These are phyloP conservation scores for Cantharis nigra DNA, from an alignment of 2,888 invertebrate species.

Conservation along the genomic window DNA sequence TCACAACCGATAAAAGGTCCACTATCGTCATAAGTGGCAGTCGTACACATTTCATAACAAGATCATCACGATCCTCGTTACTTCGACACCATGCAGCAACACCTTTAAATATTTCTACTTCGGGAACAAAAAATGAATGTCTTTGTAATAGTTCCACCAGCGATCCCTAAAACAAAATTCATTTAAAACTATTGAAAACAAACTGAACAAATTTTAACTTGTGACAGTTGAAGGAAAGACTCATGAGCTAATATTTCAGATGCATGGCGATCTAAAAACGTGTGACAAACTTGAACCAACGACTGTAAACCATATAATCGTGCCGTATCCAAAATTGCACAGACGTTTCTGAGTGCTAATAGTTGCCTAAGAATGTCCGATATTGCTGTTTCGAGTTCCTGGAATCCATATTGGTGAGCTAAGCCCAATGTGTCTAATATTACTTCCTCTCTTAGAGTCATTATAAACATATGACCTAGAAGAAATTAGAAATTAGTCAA, in stretches of 20 bases:
- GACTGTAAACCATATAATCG: conserved; percentile 71
- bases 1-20: conserved; percentile 85
- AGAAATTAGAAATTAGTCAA: conserved; percentile 15
- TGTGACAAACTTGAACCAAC: conserved; percentile 79
- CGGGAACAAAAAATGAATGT: conserved; percentile 95
- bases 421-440: conserved; percentile 78
- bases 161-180: conserved; percentile 63
- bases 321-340: conserved; percentile 93
- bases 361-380: conserved; percentile 91
- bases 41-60: conserved; percentile 67
- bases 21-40: conserved; percentile 86
- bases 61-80: conserved; percentile 63
- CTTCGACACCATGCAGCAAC: conserved; percentile 85
- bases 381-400: conserved; percentile 86
- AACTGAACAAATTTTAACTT: conserved; percentile 57
- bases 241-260: conserved; percentile 82
- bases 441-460: conserved; percentile 69
- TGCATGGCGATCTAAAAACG: conserved; percentile 90
- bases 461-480: conserved; percentile 69
- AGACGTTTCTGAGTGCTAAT: conserved; percentile 86
- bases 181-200: not conserved
- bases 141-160: conserved; percentile 83
- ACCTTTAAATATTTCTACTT: conserved; percentile 92
- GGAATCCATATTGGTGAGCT: conserved; percentile 95
- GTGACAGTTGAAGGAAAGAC: conserved; percentile 81